Percentiles rank a stretch among this genome's conserved stretches.
Conservation (phyloP, 2,797 vertebrate species). For the Enteromius trimaculatus region DNA sequence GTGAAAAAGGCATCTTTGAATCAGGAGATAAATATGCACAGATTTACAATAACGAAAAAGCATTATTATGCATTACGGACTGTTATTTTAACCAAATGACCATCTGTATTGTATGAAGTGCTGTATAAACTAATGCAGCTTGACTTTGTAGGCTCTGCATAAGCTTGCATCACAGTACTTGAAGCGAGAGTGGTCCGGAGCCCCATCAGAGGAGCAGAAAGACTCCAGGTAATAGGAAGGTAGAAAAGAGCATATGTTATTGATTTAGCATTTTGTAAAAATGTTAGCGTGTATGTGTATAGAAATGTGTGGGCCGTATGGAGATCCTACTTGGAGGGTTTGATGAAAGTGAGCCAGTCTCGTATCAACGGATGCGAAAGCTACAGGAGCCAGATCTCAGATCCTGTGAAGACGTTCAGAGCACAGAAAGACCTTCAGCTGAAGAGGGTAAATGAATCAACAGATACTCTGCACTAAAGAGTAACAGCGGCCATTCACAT, state of each 20-base stretch:
- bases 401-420: constrained; percentile 87
- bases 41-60: background rate
- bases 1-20: background rate
- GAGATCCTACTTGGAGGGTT: constrained; percentile 91
- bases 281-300: background rate
- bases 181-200: constrained; percentile 93
- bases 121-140: background rate
- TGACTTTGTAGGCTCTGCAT: constrained; percentile 86
- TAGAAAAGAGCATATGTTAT: background rate
- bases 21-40: background rate
- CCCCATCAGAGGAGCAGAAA: constrained; percentile 81
- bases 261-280: background rate
- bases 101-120: background rate
- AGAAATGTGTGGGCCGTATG: constrained; percentile 95
- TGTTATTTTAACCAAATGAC: background rate
- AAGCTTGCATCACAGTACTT: constrained; percentile 95
- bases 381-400: constrained; percentile 90
- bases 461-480: background rate
- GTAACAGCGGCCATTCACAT: too few relatives aligned
- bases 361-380: constrained; percentile 90
- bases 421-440: constrained; percentile 96
- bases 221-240: constrained; percentile 84
- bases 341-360: constrained; percentile 90
- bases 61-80: background rate
- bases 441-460: constrained; percentile 82